Percentiles rank a stretch among this genome's conserved stretches.
These are phyloP conservation scores for Fregata magnificens DNA, from an alignment of 2,113 vertebrate genomes.

Conservation along the genomic window DNA sequence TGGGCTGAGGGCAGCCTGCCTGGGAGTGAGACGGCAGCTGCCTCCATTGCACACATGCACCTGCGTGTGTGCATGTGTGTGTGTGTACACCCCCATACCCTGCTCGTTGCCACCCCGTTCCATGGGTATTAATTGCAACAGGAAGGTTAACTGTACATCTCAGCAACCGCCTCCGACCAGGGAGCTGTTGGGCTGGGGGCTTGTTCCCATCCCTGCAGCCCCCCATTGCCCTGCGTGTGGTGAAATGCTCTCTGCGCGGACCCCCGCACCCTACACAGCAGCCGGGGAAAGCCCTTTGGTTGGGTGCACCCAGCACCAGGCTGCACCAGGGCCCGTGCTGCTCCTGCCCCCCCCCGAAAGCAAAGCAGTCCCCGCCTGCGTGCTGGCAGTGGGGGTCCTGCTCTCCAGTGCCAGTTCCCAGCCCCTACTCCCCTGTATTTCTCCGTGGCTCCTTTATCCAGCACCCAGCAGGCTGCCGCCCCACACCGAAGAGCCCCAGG, in stretches of 20 bases:
- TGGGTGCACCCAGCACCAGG: not conserved
- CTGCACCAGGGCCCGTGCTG: not conserved
- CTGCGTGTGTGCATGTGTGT: not conserved
- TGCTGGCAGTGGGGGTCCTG: not conserved
- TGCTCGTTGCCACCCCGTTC: rapidly evolving
- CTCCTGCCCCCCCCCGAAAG: not conserved
- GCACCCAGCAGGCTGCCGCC: not conserved
- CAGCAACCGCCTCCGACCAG: not conserved
- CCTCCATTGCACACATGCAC: not conserved
- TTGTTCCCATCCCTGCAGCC: not conserved
- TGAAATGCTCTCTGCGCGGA: not conserved
- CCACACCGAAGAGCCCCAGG: not conserved
- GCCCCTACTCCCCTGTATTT: not conserved
- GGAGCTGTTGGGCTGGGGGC: not conserved
- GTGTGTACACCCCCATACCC: not conserved
- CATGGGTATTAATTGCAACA: not conserved
- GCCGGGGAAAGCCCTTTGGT: not conserved
- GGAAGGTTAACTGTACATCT: not conserved
- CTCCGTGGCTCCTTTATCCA: not conserved
- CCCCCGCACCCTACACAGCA: not conserved
- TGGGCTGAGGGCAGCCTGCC: not conserved
- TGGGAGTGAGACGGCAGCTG: not conserved
- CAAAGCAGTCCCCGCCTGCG: not conserved
- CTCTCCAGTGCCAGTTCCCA: not conserved
- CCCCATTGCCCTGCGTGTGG: not conserved